Conservation (phyloP, 2,888 invertebrate species). For the Xestoiulus laeticollis region DNA sequence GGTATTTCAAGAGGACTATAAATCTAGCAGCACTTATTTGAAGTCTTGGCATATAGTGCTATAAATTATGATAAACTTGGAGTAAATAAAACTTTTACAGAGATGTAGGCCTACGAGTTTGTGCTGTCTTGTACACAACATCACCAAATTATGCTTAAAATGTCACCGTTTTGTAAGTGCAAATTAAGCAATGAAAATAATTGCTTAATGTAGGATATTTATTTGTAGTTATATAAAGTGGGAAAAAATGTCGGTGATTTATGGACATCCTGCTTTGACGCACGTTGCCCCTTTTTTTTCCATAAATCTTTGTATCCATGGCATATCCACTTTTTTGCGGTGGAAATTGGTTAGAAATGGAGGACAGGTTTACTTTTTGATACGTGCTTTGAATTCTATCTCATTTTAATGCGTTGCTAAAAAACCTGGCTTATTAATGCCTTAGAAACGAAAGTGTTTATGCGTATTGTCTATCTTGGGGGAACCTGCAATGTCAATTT, state of each 20-base stretch:
- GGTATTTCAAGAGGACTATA: not conserved
- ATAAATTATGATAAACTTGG: not conserved
- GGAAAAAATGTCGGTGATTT: not conserved
- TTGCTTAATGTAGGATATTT: no score
- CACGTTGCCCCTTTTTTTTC: not conserved
- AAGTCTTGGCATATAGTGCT: not conserved
- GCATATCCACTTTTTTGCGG: not conserved
- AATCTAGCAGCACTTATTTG: not conserved
- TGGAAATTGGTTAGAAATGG: not conserved
- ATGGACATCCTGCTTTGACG: not conserved
- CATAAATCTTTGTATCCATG: not conserved
- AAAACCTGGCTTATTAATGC: not conserved
- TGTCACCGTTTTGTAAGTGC: not conserved
- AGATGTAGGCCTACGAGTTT: not conserved
- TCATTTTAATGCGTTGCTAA: not conserved
- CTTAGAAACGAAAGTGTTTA: not conserved
- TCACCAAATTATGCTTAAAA: not conserved
- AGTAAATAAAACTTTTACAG: not conserved
- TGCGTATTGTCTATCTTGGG: not conserved
- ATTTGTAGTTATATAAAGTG: not conserved
- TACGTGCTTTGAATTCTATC: not conserved
- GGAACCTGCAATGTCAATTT: not conserved
- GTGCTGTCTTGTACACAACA: not conserved
- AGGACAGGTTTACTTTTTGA: conserved; percentile 5
- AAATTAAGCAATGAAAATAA: not conserved